Percentiles rank a stretch among this genome's conserved stretches.
phyloP scores from a whole-genome alignment of 2,113 vertebrate genomes.

The Bettongia penicillata region DNA sequence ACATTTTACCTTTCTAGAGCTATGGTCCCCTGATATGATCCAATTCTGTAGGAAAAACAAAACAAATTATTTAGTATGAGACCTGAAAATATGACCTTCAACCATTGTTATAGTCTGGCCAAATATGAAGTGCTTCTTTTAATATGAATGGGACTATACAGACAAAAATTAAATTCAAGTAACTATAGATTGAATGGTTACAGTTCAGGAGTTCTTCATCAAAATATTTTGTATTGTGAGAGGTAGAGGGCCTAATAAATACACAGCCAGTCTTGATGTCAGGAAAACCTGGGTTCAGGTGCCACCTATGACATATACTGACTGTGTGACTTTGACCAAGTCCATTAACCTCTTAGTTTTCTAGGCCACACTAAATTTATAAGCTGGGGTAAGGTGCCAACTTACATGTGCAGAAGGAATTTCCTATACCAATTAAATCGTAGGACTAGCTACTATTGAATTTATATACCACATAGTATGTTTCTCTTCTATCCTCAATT shows the following conservation, averaged over 20 bases:
- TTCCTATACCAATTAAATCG: neutral
- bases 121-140: too few relatives aligned
- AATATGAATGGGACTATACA: neutral
- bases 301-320: too few relatives aligned
- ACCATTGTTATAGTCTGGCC: too few relatives aligned
- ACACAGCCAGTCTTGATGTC: too few relatives aligned
- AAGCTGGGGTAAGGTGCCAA: neutral
- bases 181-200: neutral
- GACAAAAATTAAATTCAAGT: neutral
- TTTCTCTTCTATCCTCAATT: neutral
- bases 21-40: too few relatives aligned
- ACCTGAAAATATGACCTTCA: too few relatives aligned
- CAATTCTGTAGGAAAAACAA: too few relatives aligned
- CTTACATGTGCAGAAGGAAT: neutral
- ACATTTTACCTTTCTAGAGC: too few relatives aligned
- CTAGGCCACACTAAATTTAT: neutral
- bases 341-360: neutral
- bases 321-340: neutral
- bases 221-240: neutral
- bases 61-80: too few relatives aligned
- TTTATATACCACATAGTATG: neutral
- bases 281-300: too few relatives aligned
- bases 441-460: neutral
- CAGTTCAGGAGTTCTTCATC: neutral
- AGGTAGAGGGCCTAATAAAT: too few relatives aligned